These are phyloP conservation scores for Orthosia gothica DNA, from an alignment of 2,888 invertebrate species.

Conservation along the genomic window DNA sequence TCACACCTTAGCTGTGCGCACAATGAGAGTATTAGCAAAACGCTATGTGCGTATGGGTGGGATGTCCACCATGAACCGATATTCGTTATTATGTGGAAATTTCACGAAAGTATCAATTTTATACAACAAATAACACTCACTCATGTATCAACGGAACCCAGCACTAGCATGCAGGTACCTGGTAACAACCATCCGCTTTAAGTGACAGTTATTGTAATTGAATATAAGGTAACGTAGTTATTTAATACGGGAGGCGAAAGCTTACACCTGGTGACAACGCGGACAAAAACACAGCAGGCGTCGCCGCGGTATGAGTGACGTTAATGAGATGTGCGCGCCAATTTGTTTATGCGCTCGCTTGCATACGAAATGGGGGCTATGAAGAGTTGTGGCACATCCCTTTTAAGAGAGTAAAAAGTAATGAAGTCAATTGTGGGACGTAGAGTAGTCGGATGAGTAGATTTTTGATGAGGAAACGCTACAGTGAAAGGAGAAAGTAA, in stretches of 20 bases:
- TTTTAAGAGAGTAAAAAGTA: conserved; percentile 39
- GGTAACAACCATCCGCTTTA: conserved; percentile 43
- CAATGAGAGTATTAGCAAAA: too few relatives aligned
- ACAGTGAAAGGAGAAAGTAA: not conserved
- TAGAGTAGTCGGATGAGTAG: conserved; percentile 35
- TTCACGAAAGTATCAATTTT: conserved; percentile 21
- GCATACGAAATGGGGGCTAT: conserved; percentile 45
- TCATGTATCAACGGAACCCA: conserved; percentile 40
- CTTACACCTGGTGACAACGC: conserved; percentile 65
- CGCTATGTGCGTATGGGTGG: too few relatives aligned
- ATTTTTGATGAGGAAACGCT: conserved; percentile 42
- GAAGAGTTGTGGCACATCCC: conserved; percentile 57
- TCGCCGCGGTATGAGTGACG: conserved; percentile 65
- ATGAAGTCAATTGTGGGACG: conserved; percentile 49
- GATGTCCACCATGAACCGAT: too few relatives aligned
- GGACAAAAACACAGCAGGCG: conserved; percentile 63
- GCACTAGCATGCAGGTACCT: conserved; percentile 37
- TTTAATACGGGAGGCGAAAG: conserved; percentile 66
- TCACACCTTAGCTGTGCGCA: too few relatives aligned
- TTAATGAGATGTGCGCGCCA: conserved; percentile 69
- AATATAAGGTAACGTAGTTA: conserved; percentile 67
- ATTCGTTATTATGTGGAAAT: not conserved
- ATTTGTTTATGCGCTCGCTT: conserved; percentile 66
- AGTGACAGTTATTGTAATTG: conserved; percentile 68
- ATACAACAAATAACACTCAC: conserved; percentile 11